These are phyloP conservation scores for Hippocampus abdominalis DNA, from an alignment of 2,113 vertebrate genomes.

Conservation along the genomic window DNA sequence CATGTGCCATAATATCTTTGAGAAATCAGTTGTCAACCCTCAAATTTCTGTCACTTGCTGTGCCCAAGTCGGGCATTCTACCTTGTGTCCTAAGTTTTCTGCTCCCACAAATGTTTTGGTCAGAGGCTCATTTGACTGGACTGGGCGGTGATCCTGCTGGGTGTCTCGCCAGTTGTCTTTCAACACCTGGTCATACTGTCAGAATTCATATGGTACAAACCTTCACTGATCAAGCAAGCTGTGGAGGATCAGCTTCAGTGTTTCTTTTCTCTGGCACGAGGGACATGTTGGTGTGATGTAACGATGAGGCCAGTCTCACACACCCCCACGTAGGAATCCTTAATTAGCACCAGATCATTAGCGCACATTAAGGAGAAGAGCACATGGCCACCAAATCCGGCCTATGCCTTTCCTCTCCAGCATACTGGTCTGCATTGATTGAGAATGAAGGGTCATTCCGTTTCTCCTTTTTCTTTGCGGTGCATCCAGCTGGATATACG, in stretches of 20 bases:
- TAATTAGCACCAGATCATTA: slow-evolving; percentile 4
- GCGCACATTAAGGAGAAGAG: slow-evolving; percentile 1
- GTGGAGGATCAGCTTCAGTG: not conserved
- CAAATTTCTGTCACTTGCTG: no score
- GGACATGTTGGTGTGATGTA: not conserved
- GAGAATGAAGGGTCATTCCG: not conserved
- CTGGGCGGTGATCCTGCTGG: no score
- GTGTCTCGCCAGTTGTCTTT: no score
- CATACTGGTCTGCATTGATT: not conserved
- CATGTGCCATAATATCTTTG: no score
- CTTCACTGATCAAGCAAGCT: not conserved
- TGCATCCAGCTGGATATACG: not conserved
- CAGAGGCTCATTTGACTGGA: not conserved
- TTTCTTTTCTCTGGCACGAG: not conserved
- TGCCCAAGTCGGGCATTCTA: no score
- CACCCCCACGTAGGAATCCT: not conserved
- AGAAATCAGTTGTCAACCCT: no score
- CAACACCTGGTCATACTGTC: no score
- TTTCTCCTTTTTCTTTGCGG: no score
- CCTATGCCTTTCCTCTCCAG: not conserved
- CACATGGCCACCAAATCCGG: slow-evolving; percentile 1
- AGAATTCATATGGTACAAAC: not conserved
- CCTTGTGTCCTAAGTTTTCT: not conserved
- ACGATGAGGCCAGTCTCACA: not conserved
- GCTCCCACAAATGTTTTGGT: not conserved